Percentiles rank a stretch among this genome's conserved stretches.
Evolutionary conservation across 2,797 vertebrate species (phyloP).

Genomic region (Crocidura indochinensis): DNA sequence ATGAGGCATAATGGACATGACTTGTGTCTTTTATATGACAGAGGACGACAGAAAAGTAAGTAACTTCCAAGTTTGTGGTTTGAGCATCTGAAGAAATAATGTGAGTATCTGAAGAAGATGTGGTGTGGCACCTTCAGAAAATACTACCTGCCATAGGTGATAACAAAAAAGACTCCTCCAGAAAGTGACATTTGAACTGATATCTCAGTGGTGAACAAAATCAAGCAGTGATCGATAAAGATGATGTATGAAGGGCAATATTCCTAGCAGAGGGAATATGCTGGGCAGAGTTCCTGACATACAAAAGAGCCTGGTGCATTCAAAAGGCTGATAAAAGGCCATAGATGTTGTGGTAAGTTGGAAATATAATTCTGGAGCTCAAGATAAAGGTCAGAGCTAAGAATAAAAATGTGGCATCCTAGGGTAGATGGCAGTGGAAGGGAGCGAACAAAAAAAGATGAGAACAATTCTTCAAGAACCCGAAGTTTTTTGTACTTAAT

Average conservation of each 20-base stretch:
- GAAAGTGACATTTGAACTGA: not conserved
- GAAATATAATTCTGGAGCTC: constrained; percentile 25
- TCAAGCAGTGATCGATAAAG: not conserved
- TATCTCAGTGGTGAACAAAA: not conserved
- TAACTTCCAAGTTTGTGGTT: not conserved
- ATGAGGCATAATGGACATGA: not conserved
- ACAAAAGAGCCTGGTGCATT: not conserved
- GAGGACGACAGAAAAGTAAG: not conserved
- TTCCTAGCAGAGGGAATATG: not conserved
- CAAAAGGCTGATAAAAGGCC: not conserved
- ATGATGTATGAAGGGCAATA: not conserved
- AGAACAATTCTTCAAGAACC: not conserved
- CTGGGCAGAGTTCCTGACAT: not conserved
- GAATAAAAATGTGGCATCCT: not conserved
- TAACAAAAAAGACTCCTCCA: not conserved
- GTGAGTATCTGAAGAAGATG: not conserved
- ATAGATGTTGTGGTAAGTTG: not conserved
- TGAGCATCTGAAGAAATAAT: not conserved
- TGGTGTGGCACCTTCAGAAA: not conserved
- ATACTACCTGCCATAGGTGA: constrained; percentile 2
- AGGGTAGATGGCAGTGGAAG: not conserved
- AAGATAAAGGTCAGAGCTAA: not conserved
- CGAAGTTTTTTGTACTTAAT: not conserved
- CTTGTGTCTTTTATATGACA: not conserved
- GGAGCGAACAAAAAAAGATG: not conserved